These are phyloP conservation scores for Syrmaticus mikado DNA, from an alignment of 2,113 vertebrate species.

Conservation along the genomic window DNA sequence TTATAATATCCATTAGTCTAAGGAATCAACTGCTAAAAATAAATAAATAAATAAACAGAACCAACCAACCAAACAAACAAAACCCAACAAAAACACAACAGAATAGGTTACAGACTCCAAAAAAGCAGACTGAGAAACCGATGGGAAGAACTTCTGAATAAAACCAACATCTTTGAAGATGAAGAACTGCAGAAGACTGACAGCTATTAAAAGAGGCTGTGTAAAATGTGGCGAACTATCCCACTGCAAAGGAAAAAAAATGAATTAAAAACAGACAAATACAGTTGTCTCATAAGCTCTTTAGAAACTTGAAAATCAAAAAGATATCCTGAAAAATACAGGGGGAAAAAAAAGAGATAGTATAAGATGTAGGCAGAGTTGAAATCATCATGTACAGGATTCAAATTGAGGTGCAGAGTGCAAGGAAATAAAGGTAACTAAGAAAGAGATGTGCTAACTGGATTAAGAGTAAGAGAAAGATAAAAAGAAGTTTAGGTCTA, in stretches of 20 bases:
- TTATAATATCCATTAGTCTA: not conserved
- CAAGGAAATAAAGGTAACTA: not conserved
- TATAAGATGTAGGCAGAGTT: not conserved
- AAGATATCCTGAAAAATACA: not conserved
- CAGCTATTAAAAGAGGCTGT: not conserved
- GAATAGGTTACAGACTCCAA: not conserved
- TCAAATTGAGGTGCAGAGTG: not conserved
- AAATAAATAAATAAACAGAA: too few relatives aligned
- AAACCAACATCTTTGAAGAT: not conserved
- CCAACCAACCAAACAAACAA: too few relatives aligned
- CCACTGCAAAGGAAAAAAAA: not conserved
- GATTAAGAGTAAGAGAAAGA: not conserved
- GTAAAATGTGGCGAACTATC: not conserved
- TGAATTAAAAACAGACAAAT: not conserved
- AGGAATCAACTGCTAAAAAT: not conserved
- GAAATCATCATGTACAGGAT: not conserved
- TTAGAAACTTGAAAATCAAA: not conserved
- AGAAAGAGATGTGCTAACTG: not conserved
- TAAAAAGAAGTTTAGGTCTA: not conserved
- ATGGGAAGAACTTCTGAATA: not conserved
- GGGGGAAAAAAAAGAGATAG: not conserved
- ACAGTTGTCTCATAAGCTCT: not conserved
- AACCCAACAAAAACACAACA: not conserved
- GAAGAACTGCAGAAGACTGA: not conserved
- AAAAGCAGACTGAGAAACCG: not conserved